Percentiles rank a stretch among this genome's conserved stretches.
These are phyloP conservation scores for Alitta virens DNA, from an alignment of 2,888 invertebrate genomes.

Conservation along the genomic window DNA sequence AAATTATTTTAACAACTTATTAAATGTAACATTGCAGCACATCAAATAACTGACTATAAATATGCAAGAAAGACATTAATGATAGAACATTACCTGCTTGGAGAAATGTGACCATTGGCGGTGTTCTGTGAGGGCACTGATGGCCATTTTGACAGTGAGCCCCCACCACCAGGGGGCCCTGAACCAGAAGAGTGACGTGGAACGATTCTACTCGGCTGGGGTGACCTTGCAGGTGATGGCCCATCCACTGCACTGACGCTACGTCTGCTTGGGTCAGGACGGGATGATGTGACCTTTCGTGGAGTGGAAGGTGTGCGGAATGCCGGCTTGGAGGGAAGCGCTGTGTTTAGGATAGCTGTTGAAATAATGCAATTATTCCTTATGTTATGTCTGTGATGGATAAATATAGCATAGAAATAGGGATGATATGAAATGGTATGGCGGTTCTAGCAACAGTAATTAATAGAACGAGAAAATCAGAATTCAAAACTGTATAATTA, in stretches of 20 bases:
- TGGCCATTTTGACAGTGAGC: slow-evolving; percentile 43
- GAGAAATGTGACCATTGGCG: slow-evolving; percentile 20
- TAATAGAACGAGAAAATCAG: no score
- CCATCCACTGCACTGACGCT: background rate
- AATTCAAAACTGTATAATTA: no score
- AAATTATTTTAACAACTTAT: no score
- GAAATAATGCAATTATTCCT: no score
- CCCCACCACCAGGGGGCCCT: slow-evolving; percentile 12
- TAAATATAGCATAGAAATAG: no score
- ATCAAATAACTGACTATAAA: no score
- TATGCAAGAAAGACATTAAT: no score
- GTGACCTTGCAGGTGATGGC: background rate
- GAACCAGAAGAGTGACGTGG: slow-evolving; percentile 6
- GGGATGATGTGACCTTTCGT: slow-evolving; percentile 9
- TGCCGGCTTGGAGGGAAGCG: slow-evolving; percentile 44
- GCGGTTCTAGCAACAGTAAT: no score
- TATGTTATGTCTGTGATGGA: no score
- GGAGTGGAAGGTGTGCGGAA: slow-evolving; percentile 17
- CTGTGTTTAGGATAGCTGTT: slow-evolving; percentile 32
- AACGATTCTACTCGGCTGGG: slow-evolving; percentile 15
- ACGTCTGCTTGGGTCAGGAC: background rate
- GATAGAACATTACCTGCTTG: background rate
- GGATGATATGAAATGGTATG: no score
- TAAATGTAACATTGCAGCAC: no score
- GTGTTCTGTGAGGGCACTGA: slow-evolving; percentile 29